phyloP scores from a whole-genome alignment of 35 echinoderm and acorn worm species.

The Lytechinus pictus region DNA sequence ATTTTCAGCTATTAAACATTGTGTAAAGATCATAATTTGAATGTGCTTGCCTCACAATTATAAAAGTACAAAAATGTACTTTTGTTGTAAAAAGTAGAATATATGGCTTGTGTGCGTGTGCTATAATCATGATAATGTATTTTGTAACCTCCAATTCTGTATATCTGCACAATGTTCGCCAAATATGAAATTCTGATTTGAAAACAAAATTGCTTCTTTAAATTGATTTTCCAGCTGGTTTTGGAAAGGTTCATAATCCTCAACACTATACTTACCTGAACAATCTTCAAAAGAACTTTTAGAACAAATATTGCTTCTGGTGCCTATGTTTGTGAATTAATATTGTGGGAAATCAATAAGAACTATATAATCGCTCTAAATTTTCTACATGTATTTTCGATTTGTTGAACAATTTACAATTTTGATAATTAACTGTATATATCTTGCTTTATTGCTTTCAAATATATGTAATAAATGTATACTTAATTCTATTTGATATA shows the following conservation, averaged over 20 bases:
- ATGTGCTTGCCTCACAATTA: background rate
- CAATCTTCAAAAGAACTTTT: background rate
- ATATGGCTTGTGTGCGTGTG: background rate
- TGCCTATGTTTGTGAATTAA: background rate
- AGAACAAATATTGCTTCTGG: background rate
- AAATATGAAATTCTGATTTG: background rate
- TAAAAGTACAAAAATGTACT: background rate
- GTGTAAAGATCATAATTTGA: background rate
- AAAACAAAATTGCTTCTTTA: background rate
- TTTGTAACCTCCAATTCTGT: background rate
- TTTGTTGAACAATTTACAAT: background rate
- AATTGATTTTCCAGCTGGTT: slow-evolving; percentile 30
- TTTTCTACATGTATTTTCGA: background rate
- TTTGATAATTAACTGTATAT: background rate
- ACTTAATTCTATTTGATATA: too few relatives aligned
- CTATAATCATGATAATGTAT: background rate
- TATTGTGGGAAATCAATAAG: background rate
- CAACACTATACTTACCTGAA: background rate
- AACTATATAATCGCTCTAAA: background rate
- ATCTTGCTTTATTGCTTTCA: background rate
- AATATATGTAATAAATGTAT: background rate
- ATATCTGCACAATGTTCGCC: background rate
- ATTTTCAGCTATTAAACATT: background rate
- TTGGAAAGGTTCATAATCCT: background rate
- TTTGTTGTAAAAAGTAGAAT: background rate